These are phyloP conservation scores for Spilosoma lubricipeda DNA, from an alignment of 2,888 invertebrate genomes.

Conservation along the genomic window DNA sequence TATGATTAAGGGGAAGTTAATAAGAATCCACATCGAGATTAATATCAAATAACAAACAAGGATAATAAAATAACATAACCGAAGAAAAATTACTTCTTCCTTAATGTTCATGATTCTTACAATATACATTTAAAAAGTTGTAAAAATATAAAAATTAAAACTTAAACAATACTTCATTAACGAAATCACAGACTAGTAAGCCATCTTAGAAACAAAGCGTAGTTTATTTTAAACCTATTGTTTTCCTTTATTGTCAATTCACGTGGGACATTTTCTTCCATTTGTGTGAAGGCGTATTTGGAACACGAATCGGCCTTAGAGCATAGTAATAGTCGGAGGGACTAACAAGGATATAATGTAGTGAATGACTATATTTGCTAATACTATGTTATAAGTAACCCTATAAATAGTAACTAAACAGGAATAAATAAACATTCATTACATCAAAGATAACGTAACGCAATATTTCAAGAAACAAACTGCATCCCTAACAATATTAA, in stretches of 20 bases:
- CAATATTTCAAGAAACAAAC: neutral
- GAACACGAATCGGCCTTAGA: neutral
- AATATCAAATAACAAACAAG: neutral
- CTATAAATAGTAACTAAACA: neutral
- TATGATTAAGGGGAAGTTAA: neutral
- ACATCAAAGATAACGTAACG: neutral
- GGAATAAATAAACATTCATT: neutral
- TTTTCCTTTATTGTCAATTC: neutral
- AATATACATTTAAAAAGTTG: neutral
- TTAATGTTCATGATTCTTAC: neutral
- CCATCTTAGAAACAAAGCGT: neutral
- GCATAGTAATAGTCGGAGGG: neutral
- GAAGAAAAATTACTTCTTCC: neutral
- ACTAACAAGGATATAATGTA: neutral
- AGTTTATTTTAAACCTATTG: slow-evolving; percentile 2
- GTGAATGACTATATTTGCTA: neutral
- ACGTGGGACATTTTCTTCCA: neutral
- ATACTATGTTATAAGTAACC: no score
- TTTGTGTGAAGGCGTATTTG: neutral
- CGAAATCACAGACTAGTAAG: slow-evolving; percentile 1
- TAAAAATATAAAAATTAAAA: neutral
- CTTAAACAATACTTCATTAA: slow-evolving; percentile 1
- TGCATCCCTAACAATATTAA: neutral
- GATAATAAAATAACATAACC: no score
- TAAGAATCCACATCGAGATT: neutral